Base-by-base conservation (phyloP, 1,140 invertebrate species). In the Aphidius ervi region DNA sequence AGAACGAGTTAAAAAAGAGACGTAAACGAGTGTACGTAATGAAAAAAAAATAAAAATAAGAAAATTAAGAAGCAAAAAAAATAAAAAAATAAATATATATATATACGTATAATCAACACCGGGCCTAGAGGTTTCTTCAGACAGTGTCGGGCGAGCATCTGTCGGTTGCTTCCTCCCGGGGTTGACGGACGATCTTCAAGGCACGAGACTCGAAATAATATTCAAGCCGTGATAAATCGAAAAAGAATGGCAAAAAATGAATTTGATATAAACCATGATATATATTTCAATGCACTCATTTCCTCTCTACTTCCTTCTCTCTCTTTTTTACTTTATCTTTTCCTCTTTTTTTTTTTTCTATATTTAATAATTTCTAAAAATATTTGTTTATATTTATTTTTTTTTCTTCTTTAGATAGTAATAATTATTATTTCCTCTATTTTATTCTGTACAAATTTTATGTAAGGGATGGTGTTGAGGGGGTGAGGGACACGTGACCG, bases 401-500 rank as follows among this genome's bases (percentile, higher is more conserved):
- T 9, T 46, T 56, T 45, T 45, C 6, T 37, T 9, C 23, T 56
- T 16, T 56, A 43, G 23, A 31, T 31, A 54, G 37, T 41, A 45
- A 52, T 9, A 49, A 56, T 49, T 42, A 48, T 40, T 54, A 55
- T 48, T 16, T 16, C 16, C 16, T 16, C 16, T 16, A 63, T 48
- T 20, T 39, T 9, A 45, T 45, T 57, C 45, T 55, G 42, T 55
- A 16, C 50, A 46, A 41, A 37, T 20, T 60, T 54, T 59, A 58
- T 63, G 45, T 40, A 47, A 52, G 49, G 23, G 65, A 54, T 54
- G 61, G 58, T 56, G 61, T 62, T 58, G 65, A 31, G 23, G 57
- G 67, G 66, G 63, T 63, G 63, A 69, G 55, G 23, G 72, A 72
- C 77, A 77, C 75, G 75, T 76, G 74, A 77, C 76, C 73, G 69